A percentile compares a stretch with the other conserved stretches of the same genome.
Evolutionary conservation across 92 coral and sea anemone species (phyloP).

Genomic region (Palythoa grandiflora): DNA sequence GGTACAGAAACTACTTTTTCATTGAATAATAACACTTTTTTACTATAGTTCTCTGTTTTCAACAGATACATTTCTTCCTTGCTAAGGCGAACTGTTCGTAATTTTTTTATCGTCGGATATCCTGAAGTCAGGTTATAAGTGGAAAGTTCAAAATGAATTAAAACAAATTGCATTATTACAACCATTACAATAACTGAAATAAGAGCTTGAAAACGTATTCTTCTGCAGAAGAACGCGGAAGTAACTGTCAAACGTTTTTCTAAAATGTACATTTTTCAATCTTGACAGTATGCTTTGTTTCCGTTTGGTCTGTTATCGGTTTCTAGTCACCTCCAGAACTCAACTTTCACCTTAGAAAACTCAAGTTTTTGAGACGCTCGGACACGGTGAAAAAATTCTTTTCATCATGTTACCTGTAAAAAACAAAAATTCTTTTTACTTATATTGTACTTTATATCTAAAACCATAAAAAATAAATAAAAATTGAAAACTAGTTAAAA

Average conservation of each 20-base stretch:
- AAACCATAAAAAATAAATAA: no score
- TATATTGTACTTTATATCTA: no score
- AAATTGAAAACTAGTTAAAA: no score
- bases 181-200: neutral
- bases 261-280: neutral
- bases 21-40: neutral
- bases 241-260: neutral
- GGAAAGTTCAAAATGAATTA: conserved; percentile 1
- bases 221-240: neutral
- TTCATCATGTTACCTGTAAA: neutral
- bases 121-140: neutral
- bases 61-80: neutral
- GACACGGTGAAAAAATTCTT: neutral
- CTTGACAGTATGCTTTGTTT: neutral
- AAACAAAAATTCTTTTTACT: neutral
- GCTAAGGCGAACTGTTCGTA: neutral
- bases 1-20: neutral
- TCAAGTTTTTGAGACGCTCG: no score
- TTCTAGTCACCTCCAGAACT: neutral
- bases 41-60: neutral
- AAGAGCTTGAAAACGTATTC: neutral
- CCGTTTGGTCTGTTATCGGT: neutral
- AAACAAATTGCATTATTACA: neutral
- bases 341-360: neutral
- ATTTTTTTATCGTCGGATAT: neutral